These are phyloP conservation scores for Hydropsyche betteni DNA, from an alignment of 2,888 invertebrate genomes.

Conservation along the genomic window DNA sequence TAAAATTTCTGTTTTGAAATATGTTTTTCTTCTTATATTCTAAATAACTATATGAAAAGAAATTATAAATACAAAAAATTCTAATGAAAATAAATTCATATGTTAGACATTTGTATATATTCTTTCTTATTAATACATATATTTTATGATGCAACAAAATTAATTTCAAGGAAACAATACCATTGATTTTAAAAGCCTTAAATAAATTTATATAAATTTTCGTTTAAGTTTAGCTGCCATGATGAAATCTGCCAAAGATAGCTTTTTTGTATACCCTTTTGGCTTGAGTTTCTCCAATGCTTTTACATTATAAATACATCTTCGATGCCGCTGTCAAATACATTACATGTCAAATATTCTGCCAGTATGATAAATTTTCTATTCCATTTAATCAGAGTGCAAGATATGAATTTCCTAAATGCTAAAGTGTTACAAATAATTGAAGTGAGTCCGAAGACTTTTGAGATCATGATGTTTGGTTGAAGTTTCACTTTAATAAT, in stretches of 20 bases:
- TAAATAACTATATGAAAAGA: neutral
- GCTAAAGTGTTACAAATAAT: slow-evolving; percentile 21
- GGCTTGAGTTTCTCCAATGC: neutral
- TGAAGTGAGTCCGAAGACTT: slow-evolving; percentile 10
- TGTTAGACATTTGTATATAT: neutral
- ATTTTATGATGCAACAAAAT: neutral
- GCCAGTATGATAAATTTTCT: too few species aligned
- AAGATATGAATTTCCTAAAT: slow-evolving; percentile 29
- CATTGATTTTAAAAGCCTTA: slow-evolving; percentile 8
- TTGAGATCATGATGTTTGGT: slow-evolving; percentile 6
- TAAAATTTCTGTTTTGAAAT: too few species aligned
- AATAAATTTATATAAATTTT: slow-evolving; percentile 16
- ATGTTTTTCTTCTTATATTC: too few species aligned
- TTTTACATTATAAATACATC: too few species aligned
- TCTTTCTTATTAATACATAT: neutral
- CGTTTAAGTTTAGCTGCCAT: slow-evolving; percentile 22
- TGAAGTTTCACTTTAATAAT: slow-evolving; percentile 17
- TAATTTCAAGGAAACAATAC: neutral
- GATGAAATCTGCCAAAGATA: slow-evolving; percentile 16
- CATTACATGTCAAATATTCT: too few species aligned
- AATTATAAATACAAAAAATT: neutral
- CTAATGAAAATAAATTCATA: neutral
- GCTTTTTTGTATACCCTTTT: neutral
- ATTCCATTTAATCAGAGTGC: slow-evolving; percentile 6
- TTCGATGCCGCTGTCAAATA: too few species aligned